Base-by-base conservation (phyloP, 2,888 invertebrate species). In the Nomada flava region DNA sequence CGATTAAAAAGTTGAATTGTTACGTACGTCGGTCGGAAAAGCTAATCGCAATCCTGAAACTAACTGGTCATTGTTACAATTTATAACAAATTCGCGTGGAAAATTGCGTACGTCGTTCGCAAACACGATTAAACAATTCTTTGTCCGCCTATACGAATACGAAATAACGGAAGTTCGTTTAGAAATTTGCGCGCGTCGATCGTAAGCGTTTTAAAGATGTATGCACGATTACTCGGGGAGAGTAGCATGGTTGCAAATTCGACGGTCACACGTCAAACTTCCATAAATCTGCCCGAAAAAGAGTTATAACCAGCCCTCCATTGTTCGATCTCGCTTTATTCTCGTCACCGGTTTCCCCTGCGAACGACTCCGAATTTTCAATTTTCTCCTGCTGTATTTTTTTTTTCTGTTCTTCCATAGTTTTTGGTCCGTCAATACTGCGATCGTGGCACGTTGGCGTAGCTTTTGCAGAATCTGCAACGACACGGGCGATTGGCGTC, bases 281-380 rank as follows among this genome's bases (percentile, higher is more conserved):
- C 57, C 50, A 82, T 82, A 82, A 82, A 81, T 82, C 82, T 59
- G n/a, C 29, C 18, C n/a, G 15, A 13, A 15, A 23, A 64, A 68
- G 69, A 81, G 76, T 82, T 81, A 82, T 76, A 80, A 81, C 76
- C 59, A 44, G 42, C 23, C 52, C 13, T 69, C 70, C 79, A 68
- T 79, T 75, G 84, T 79, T 47, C 70, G 64, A 60, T 64, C 62
- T 44, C 68, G 70, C 36, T 84, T 79, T 60, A 83, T 84, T 74
- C 80, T 72, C 80, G 84, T 84, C 84, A 83, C 62, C 68, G 64
- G 59, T 64, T 65, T 77, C 60, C 74, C 63, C 64, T 44, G 26
- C 47, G 71, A 65, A 64, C 71, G 60, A 69, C 74, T 74, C 50
- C 53, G 74, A 77, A 84, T 80, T 84, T 84, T 75, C 84, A 84